Evolutionary conservation across 2,113 vertebrate genomes (phyloP), one percentile per base, ranked within the genome.

Genomic region (Corythaixoides concolor): DNA sequence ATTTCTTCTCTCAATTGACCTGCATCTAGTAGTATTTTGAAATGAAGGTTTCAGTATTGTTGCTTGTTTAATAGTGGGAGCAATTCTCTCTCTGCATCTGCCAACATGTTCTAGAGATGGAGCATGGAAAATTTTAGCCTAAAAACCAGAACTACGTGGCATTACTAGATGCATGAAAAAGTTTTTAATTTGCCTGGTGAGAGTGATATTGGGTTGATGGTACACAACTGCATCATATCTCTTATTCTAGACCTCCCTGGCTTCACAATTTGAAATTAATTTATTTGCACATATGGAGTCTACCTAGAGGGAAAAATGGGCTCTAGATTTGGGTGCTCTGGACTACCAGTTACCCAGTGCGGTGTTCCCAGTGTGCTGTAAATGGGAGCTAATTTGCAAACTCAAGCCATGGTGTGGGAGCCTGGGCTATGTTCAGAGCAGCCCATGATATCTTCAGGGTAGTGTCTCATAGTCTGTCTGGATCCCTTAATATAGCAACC

Each of bases 161-260:
- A 47, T 80, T 85, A 66, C 28, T 69, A 91, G 37, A 43, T 35
- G 17, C 19, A 14, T 14, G 16, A 41, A 86, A 90, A 86, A 88
- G 17, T 8, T 88, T 79, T 72, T 52, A 12, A 56, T 64, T 87
- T 68, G 6, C 26, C 39, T 49, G 73, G 4, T 13, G 35, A 41
- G 27, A 88, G 19, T 19, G 58, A 43, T 53, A 73, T 76, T 1
- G 5, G 19, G 18, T 39, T 5, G 7, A 63, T 4, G 9, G 43
- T 43, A 52, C 5, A 12, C 0, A 1, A 26, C 7, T 47, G n/a
- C 23, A 16, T 35, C 10, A 1, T 62, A 5, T 37, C 32, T 72
- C 75, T 85, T 37, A 23, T 53, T 85, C 47, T 35, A 43, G 62
- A 52, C 30, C 12, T 84, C 30, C n/a, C 6, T 39, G 43, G 26